Percentiles rank a stretch among this genome's conserved stretches.
Evolutionary conservation across 2,113 vertebrate species (phyloP).

Genomic region (Centrocercus urophasianus): DNA sequence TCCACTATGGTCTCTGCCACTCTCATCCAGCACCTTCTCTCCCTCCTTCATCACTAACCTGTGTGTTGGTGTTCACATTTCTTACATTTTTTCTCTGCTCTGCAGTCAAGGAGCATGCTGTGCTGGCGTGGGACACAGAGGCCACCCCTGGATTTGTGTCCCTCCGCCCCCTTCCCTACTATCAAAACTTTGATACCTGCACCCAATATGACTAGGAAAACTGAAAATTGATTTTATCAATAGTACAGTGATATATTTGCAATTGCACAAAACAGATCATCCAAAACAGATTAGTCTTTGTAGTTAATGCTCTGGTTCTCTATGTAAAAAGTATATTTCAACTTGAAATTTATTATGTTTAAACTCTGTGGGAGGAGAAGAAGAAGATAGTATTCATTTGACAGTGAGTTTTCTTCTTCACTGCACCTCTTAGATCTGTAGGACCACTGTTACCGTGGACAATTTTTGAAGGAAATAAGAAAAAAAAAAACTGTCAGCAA

Average conservation of each 20-base stretch:
- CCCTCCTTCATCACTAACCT: not conserved
- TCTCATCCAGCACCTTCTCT: not conserved
- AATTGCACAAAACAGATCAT: slow-evolving; percentile 52
- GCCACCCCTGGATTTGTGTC: not conserved
- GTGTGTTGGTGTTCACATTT: not conserved
- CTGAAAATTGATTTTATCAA: not conserved
- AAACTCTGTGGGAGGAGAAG: not conserved
- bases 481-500: not conserved
- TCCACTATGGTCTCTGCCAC: not conserved
- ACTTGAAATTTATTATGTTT: not conserved
- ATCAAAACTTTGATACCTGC: not conserved
- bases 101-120: not conserved
- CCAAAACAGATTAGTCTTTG: slow-evolving; percentile 83
- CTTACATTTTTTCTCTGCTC: not conserved
- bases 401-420: not conserved
- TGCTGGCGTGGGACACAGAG: not conserved
- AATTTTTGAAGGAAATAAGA: not conserved
- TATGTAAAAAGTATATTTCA: not conserved
- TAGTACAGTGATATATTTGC: not conserved
- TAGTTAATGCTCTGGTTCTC: not conserved
- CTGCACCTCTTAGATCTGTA: not conserved
- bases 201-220: not conserved
- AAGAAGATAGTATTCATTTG: not conserved
- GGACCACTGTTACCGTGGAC: not conserved
- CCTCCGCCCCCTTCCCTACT: not conserved